phyloP scores from a whole-genome alignment of 2,113 vertebrate genomes.

The Abramis brama region DNA sequence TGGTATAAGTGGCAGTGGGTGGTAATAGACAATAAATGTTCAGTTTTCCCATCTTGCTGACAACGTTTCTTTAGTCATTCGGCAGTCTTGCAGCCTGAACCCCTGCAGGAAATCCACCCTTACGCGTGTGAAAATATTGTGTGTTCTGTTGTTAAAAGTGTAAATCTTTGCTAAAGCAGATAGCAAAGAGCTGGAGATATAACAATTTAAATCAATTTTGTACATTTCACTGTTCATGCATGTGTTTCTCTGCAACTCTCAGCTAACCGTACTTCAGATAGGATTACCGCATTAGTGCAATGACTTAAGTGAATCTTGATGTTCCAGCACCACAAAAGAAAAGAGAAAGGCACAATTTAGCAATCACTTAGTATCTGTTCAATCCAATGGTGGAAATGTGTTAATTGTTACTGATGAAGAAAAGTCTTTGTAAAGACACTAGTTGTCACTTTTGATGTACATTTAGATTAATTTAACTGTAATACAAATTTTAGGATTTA shows the following conservation, averaged over 20 bases:
- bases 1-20: too few species aligned
- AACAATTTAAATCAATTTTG: not conserved
- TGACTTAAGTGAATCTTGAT: not conserved
- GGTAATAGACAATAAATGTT: too few species aligned
- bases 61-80: too few species aligned
- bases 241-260: not conserved
- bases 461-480: not conserved
- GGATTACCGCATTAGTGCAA: not conserved
- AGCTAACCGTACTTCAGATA: not conserved
- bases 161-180: not conserved
- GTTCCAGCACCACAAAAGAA: not conserved
- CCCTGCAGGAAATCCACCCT: too few species aligned
- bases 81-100: too few species aligned
- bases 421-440: not conserved
- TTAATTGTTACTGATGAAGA: not conserved
- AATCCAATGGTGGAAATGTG: not conserved
- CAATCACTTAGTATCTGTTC: not conserved
- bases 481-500: not conserved
- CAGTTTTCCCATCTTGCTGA: too few species aligned
- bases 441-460: not conserved
- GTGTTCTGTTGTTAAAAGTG: not conserved
- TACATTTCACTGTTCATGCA: not conserved
- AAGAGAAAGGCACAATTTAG: not conserved
- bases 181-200: not conserved
- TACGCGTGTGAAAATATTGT: not conserved